Percentiles rank a stretch among this genome's conserved stretches.
Conservation (phyloP, 92 coral and sea anemone genomes). For the Desmophyllum pertusum region DNA sequence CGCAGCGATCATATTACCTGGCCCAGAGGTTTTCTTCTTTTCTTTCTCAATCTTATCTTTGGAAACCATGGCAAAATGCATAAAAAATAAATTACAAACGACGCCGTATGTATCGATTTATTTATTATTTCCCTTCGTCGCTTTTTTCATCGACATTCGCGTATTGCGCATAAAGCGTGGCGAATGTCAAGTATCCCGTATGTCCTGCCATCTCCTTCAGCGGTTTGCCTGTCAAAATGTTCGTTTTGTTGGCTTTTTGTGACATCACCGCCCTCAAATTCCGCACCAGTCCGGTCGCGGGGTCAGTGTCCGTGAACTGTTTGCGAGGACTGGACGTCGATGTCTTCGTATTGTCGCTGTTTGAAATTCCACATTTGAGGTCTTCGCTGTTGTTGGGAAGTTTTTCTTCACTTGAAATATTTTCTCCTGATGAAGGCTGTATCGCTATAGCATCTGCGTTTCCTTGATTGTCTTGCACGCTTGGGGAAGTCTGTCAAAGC, state of each 20-base stretch:
- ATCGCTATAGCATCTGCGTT: neutral
- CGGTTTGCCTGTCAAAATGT: slow-evolving; percentile 77
- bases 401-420: neutral
- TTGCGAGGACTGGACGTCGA: slow-evolving; percentile 13
- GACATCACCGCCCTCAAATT: slow-evolving; percentile 32
- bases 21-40: too few relatives aligned
- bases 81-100: neutral
- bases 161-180: slow-evolving; percentile 64
- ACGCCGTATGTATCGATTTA: neutral
- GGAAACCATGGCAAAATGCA: too few relatives aligned
- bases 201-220: slow-evolving; percentile 89
- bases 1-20: too few relatives aligned
- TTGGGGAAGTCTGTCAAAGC: neutral
- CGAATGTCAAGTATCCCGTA: slow-evolving; percentile 95
- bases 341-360: neutral
- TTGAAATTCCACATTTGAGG: neutral
- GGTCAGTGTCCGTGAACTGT: slow-evolving; percentile 29
- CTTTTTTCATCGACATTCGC: neutral
- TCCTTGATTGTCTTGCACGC: neutral
- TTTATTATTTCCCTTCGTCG: slow-evolving; percentile 4
- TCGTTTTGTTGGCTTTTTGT: slow-evolving; percentile 64
- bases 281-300: slow-evolving; percentile 42
- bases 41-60: too few relatives aligned
- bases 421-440: neutral
- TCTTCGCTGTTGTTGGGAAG: neutral